Base-by-base conservation (phyloP, 1,140 invertebrate genomes). In the Drosophila ficusphila region DNA sequence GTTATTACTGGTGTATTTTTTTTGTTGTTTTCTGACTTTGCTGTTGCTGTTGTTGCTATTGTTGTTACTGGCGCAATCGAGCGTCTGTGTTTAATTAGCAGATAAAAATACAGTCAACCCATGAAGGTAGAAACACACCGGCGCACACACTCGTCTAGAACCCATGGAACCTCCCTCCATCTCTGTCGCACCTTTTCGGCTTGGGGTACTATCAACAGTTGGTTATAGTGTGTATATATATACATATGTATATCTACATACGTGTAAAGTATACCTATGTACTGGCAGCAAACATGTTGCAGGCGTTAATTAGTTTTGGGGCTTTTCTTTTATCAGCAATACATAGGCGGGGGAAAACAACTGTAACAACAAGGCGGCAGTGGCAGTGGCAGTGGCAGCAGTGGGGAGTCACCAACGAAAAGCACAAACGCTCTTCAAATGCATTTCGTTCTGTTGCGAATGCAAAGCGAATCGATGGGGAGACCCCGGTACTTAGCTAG, bases 51-150 rank as follows among this genome's bases (percentile, higher is more conserved):
- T 60, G 25, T 29, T 18, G 51, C 38, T 62, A 31, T 46, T 53
- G 12, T 14, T 48, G 21, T 19, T 62, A 57, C 67, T 73, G 56
- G 61, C 64, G 72, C 73, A 68, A 89, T 88, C 61, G 79, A 78
- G 82, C 83, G 82, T 88, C 83, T 88, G 82, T 88, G 78, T 88
- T 88, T 88, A 88, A 88, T 88, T 88, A 88, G 82, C 83, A 88
- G 82, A 88, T 88, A 88, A 88, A 86, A 86, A 86, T 82, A 86
- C 82, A 86, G 64, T 34, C 60, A 79, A 65, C 46, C 58, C 79
- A 78, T 86, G 71, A 71, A 79, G 62, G 44, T 77, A 67, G 62
- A 23, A 60, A 60, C 33, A 53, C 11, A 16, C 27, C 16, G 12
- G 33, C 9, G 14, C 14, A 44, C 4, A 49, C 18, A 58, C 4